phyloP scores from a whole-genome alignment of 2,888 invertebrate genomes.

The Pyrrhosoma nymphula region DNA sequence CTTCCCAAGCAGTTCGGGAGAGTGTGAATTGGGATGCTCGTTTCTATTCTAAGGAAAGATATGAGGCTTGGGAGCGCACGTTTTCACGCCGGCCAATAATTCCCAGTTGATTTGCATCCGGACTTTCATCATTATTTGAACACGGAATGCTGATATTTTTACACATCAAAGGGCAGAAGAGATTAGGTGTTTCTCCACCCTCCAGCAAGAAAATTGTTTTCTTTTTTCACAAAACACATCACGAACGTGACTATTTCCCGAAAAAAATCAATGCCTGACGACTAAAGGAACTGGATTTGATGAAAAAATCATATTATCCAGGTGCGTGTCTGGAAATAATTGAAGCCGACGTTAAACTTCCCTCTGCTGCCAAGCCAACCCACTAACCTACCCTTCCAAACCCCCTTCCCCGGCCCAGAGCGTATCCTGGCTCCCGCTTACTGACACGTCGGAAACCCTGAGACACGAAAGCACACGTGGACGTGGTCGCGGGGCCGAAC shows the following conservation, averaged over 20 bases:
- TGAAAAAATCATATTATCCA: not conserved
- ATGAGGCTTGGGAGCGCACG: not conserved
- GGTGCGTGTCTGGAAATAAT: slow-evolving; percentile 26
- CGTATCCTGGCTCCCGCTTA: not conserved
- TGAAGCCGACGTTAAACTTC: not conserved
- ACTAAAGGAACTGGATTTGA: not conserved
- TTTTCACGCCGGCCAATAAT: not conserved
- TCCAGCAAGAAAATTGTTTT: not conserved
- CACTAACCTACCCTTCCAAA: not conserved
- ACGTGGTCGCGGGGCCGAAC: not conserved
- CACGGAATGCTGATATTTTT: not conserved
- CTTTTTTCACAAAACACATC: not conserved
- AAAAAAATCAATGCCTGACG: not conserved
- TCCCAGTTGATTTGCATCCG: slow-evolving; percentile 12
- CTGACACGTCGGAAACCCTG: not conserved
- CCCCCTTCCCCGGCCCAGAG: not conserved
- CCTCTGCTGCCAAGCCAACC: not conserved
- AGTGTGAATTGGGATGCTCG: not conserved
- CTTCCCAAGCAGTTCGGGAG: not conserved
- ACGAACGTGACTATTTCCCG: not conserved
- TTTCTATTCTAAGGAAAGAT: not conserved
- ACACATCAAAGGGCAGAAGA: not conserved
- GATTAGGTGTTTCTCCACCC: not conserved
- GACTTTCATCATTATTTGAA: not conserved
- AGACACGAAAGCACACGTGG: not conserved